These are phyloP conservation scores for Nesoenas mayeri DNA, from an alignment of 2,113 vertebrate species.

Conservation along the genomic window DNA sequence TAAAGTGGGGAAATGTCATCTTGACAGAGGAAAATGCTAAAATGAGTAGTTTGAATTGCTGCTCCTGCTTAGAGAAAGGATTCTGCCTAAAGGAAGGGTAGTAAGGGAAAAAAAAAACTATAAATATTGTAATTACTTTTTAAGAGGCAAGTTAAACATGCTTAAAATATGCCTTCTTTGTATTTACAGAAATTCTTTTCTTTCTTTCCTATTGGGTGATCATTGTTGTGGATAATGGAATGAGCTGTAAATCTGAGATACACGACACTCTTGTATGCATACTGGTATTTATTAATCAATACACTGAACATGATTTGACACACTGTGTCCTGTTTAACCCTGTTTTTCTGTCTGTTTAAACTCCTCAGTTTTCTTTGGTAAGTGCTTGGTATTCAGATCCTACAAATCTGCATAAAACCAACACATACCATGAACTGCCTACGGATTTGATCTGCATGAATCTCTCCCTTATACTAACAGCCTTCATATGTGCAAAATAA, in stretches of 20 bases:
- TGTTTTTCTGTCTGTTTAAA: constrained; percentile 74
- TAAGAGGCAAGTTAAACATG: constrained; percentile 62
- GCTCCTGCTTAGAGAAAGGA: constrained; percentile 2
- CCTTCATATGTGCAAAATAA: constrained; percentile 70
- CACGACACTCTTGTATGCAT: constrained; percentile 67
- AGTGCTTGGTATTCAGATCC: constrained; percentile 78
- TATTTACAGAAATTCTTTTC: constrained; percentile 73
- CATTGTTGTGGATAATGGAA: constrained; percentile 62
- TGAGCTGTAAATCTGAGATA: constrained; percentile 55
- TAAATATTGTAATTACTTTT: constrained; percentile 67
- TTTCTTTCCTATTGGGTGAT: constrained; percentile 55
- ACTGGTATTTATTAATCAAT: constrained; percentile 75
- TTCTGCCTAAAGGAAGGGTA: constrained; percentile 59
- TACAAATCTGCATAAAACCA: constrained; percentile 77
- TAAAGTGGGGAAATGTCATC: constrained; percentile 51
- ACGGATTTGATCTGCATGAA: constrained; percentile 71
- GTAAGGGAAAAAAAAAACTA: constrained; percentile 34
- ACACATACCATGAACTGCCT: constrained; percentile 68
- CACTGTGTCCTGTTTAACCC: constrained; percentile 70
- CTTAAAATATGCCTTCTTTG: constrained; percentile 73
- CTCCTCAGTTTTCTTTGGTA: constrained; percentile 74
- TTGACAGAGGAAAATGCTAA: constrained; percentile 43
- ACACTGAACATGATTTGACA: constrained; percentile 71
- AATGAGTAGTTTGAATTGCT: constrained; percentile 33
- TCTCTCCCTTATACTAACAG: constrained; percentile 68